phyloP scores from a whole-genome alignment of 2,113 vertebrate genomes.

The Podiceps cristatus region DNA sequence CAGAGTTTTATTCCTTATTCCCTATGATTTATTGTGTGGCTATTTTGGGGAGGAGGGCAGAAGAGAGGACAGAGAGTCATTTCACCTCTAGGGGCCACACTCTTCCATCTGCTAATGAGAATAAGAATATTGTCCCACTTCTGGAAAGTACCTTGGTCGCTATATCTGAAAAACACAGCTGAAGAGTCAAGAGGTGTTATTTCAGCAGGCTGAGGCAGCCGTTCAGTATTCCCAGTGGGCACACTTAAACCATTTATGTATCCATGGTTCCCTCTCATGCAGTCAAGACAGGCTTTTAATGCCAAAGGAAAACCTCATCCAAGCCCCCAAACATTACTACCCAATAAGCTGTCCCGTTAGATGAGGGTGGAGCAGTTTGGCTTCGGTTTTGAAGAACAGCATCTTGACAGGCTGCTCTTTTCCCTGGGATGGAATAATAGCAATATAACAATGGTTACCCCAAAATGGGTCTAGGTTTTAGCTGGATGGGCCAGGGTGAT shows the following conservation, averaged over 20 bases:
- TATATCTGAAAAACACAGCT: background rate
- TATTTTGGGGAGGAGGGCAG: constrained; percentile 44
- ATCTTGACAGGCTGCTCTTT: background rate
- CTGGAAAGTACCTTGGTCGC: background rate
- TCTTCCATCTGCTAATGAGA: constrained; percentile 65
- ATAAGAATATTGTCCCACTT: constrained; percentile 55
- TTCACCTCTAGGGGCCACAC: constrained; percentile 58
- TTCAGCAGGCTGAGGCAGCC: constrained; percentile 32
- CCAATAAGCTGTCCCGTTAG: background rate
- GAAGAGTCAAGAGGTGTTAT: constrained; percentile 38
- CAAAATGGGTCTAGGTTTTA: background rate
- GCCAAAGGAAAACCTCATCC: background rate
- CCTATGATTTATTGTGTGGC: background rate
- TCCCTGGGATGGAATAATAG: background rate
- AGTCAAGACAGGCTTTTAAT: background rate
- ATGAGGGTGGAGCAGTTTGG: background rate
- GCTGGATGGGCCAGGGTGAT: background rate
- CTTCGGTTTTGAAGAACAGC: background rate
- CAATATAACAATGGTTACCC: background rate
- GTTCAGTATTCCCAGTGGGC: constrained; percentile 9
- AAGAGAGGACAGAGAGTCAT: constrained; percentile 42
- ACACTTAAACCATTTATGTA: background rate
- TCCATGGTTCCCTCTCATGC: background rate
- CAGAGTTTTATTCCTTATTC: background rate
- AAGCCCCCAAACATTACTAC: background rate